These are phyloP conservation scores for Pilophorus perplexus DNA, from an alignment of 2,888 invertebrate species.

Conservation along the genomic window DNA sequence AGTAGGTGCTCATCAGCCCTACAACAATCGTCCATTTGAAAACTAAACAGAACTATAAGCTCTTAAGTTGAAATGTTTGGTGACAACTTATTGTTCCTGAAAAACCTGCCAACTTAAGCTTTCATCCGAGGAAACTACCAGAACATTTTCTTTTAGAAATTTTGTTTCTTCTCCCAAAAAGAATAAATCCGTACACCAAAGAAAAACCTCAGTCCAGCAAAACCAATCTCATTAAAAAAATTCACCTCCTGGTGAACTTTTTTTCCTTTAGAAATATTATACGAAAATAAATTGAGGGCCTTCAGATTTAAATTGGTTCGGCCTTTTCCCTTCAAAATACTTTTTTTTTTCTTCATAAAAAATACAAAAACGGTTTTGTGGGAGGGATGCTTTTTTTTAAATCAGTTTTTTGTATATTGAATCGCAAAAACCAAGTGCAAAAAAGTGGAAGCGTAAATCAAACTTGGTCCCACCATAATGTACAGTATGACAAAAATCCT, in stretches of 20 bases:
- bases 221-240: not conserved
- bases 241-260: not conserved
- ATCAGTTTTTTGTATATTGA: no score
- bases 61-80: no score
- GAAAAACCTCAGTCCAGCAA: not conserved
- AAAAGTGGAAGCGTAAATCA: slow-evolving; percentile 25
- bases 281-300: slow-evolving; percentile 38
- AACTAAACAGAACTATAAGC: no score
- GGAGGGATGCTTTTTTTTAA: slow-evolving; percentile 8
- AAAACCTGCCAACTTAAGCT: not conserved
- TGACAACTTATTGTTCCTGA: no score
- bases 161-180: not conserved
- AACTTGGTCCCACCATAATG: slow-evolving; percentile 38
- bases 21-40: no score
- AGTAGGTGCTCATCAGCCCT: no score
- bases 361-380: slow-evolving; percentile 25
- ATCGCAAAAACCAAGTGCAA: slow-evolving; percentile 11
- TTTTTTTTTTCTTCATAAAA: slow-evolving; percentile 1
- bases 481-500: slow-evolving; percentile 21
- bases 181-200: not conserved
- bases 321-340: slow-evolving; percentile 17
- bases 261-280: slow-evolving; percentile 1
- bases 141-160: not conserved
- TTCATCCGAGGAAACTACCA: not conserved
- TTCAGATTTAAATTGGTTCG: slow-evolving; percentile 36